Conservation (phyloP, 1,140 invertebrate species). For the Megathymus violae region DNA sequence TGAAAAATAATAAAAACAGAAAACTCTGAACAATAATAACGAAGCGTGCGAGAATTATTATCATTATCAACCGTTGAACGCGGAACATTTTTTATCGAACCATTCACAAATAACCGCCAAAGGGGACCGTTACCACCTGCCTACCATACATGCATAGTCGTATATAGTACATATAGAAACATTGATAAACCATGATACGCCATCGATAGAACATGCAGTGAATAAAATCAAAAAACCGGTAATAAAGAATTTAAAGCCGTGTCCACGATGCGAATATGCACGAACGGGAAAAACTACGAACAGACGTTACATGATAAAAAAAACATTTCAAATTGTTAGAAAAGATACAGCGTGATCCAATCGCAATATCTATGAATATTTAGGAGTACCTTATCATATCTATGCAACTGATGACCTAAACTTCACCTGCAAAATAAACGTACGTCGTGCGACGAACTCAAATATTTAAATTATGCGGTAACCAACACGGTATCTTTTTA, state of each 20-base stretch:
- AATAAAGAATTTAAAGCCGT: conserved; percentile 39
- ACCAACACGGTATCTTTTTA: conserved; percentile 39
- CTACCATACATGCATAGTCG: conserved; percentile 31
- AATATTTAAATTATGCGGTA: conserved; percentile 46
- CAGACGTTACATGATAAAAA: too few species aligned
- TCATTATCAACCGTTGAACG: conserved; percentile 56
- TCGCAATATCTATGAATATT: too few species aligned
- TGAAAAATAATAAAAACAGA: conserved; percentile 18
- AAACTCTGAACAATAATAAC: conserved; percentile 16
- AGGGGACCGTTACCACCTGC: conserved; percentile 74
- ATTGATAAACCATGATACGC: conserved; percentile 26
- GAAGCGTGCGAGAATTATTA: conserved; percentile 46
- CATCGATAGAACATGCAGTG: conserved; percentile 40
- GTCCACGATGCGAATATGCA: conserved; percentile 23
- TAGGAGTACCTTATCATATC: not conserved
- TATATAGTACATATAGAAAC: conserved; percentile 23
- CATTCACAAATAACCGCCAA: conserved; percentile 74
- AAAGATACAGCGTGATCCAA: too few species aligned
- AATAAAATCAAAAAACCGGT: conserved; percentile 44
- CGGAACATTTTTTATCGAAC: conserved; percentile 63
- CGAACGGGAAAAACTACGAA: conserved; percentile 18
- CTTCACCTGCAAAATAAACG: conserved; percentile 25
- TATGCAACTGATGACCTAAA: conserved; percentile 20
- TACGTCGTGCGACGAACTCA: conserved; percentile 30
- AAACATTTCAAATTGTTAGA: too few species aligned